Percentiles rank a stretch among this genome's conserved stretches.
Evolutionary conservation across 2,797 vertebrate genomes (phyloP).

Genomic region (Neoniphon sammara): DNA sequence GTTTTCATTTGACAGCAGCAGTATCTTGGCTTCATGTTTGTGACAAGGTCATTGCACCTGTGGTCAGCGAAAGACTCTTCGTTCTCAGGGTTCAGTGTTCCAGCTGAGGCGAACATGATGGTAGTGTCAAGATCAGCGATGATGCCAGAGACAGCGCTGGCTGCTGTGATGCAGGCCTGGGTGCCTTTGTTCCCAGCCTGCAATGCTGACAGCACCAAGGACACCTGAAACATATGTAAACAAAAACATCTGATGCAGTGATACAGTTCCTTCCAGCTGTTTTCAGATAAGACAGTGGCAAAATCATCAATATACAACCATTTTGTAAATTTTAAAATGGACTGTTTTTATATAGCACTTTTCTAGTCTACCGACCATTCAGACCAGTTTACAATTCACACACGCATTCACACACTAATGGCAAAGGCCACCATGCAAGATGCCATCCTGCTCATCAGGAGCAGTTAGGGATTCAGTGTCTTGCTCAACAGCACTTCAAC

Average conservation of each 20-base stretch:
- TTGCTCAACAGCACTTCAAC: too few relatives aligned
- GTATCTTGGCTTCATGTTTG: background rate
- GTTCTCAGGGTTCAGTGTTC: slow-evolving; percentile 94
- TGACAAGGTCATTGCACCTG: slow-evolving; percentile 83
- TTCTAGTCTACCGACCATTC: too few relatives aligned
- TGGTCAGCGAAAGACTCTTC: slow-evolving; percentile 98
- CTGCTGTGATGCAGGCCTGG: slow-evolving; percentile 97
- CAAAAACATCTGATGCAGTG: slow-evolving; percentile 22
- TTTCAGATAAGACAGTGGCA: slow-evolving; percentile 22
- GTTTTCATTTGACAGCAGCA: background rate
- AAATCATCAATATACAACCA: slow-evolving; percentile 12
- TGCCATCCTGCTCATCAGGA: too few relatives aligned
- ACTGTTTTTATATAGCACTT: too few relatives aligned
- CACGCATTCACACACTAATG: too few relatives aligned
- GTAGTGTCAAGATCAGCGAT: slow-evolving; percentile 99
- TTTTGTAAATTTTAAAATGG: background rate
- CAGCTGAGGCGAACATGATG: slow-evolving; percentile 99
- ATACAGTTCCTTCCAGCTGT: slow-evolving; percentile 26
- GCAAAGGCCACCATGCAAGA: too few relatives aligned
- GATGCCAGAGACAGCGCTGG: slow-evolving; percentile 95
- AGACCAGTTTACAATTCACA: too few relatives aligned
- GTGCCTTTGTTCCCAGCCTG: slow-evolving; percentile 99
- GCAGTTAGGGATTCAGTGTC: too few relatives aligned
- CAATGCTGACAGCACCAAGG: slow-evolving; percentile 94
- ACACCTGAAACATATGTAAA: slow-evolving; percentile 85